Evolutionary conservation across 2,113 vertebrate genomes (phyloP), one percentile per base, ranked within the genome.

Genomic region (Microcebus lehilahytsara): DNA sequence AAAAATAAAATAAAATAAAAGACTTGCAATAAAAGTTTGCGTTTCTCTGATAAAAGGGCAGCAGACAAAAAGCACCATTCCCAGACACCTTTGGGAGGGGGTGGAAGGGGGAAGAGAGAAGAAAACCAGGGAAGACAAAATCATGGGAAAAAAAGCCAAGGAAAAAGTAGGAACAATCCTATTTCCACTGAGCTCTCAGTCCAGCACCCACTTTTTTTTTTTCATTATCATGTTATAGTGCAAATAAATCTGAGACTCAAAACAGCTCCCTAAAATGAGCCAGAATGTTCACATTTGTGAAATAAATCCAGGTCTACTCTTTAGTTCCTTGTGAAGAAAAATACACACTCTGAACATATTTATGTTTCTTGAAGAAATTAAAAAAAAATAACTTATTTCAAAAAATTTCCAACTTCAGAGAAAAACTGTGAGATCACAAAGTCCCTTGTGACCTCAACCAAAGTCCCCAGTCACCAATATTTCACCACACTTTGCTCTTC

Each of bases 221-320:
- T 69, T 66, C 58, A 11, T 62, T 51, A 66, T 11, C 17, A 66
- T 23, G 34, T 37, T 62, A 51, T 0, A 17, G 32, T 34, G 9
- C 40, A 93, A 74, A 92, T 77, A 93, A 74, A 92, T 77, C 83
- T 86, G 75, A 72, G 83, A 66, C 89, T 79, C 40, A 85, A 96
- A 91, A 83, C 34, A 89, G 78, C 67, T 94, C 37, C 51, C 20
- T 84, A 53, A 79, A 94, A 89, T 42, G 27, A 32, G 60, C 49
- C 75, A 85, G 30, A 77, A 74, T 4, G 69, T 75, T 74, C 25
- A 4, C 88, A 91, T 62, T 34, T 6, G 37, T 19, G 9, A 77
- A 87, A 91, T 94, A 93, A 97, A 84, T 19, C 69, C 37, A 92
- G 37, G 93, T 6, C 17, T 34, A n/a, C 30, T 91, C 27, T 89